Conservation (phyloP, 2,797 vertebrate genomes). For the Telmatherina bonti region DNA sequence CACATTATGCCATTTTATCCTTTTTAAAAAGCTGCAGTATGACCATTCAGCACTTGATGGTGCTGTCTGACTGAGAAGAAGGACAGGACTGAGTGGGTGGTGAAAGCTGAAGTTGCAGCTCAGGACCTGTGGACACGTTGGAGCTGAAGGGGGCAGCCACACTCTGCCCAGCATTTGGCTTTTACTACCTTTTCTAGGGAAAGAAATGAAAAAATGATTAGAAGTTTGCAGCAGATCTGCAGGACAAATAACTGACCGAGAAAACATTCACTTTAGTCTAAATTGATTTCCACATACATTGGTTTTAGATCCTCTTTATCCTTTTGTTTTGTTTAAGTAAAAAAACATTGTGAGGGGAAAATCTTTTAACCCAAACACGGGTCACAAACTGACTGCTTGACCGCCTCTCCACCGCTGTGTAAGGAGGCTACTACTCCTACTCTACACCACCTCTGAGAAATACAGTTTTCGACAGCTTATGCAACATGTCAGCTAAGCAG, state of each 20-base stretch:
- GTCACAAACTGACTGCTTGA: slow-evolving; percentile 31
- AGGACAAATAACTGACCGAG: background rate
- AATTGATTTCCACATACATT: slow-evolving; percentile 7
- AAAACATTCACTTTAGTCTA: background rate
- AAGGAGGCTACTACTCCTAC: slow-evolving; percentile 48
- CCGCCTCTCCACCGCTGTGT: slow-evolving; percentile 44
- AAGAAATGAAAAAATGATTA: background rate
- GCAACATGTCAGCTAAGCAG: slow-evolving; percentile 71
- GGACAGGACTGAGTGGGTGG: background rate
- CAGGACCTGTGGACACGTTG: background rate
- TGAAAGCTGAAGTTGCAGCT: background rate
- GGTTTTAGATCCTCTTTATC: background rate
- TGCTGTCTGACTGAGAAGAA: slow-evolving; percentile 43
- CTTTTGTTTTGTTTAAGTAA: slow-evolving; percentile 1
- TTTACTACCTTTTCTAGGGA: slow-evolving; percentile 20
- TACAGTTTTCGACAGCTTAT: slow-evolving; percentile 71
- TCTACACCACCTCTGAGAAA: slow-evolving; percentile 45
- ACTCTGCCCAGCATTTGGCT: slow-evolving; percentile 1
- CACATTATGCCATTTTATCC: background rate
- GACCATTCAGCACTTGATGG: slow-evolving; percentile 53
- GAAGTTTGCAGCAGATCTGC: slow-evolving; percentile 8
- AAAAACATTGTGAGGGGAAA: background rate
- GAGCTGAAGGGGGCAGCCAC: slow-evolving; percentile 52
- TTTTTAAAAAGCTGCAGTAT: slow-evolving; percentile 2
- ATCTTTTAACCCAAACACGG: slow-evolving; percentile 45